Conservation (phyloP, 2,797 vertebrate species). For the Dicrostonyx torquatus region DNA sequence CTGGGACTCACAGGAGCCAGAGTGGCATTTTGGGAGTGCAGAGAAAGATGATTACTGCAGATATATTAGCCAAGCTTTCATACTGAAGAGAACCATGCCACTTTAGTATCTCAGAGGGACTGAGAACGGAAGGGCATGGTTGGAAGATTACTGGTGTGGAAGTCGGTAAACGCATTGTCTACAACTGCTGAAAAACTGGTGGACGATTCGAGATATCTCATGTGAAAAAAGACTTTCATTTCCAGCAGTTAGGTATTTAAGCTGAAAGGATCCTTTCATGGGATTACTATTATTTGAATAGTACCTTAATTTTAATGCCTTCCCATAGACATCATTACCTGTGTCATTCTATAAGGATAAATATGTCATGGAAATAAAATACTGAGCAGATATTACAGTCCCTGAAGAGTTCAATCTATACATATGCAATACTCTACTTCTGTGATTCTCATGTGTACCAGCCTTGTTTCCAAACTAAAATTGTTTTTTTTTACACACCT, state of each 20-base stretch:
- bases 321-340: neutral
- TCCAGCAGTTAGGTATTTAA: constrained; percentile 19
- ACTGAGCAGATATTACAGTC: neutral
- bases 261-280: neutral
- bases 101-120: neutral
- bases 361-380: constrained; percentile 1
- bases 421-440: neutral
- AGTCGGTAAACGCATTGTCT: neutral
- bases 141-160: neutral
- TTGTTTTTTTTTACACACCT: neutral
- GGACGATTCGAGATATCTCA: neutral
- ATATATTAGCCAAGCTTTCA: neutral
- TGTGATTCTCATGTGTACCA: neutral
- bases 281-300: constrained; percentile 21
- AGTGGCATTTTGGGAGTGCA: neutral
- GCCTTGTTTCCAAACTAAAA: neutral
- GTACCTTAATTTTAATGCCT: constrained; percentile 32
- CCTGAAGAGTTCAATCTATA: neutral
- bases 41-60: neutral
- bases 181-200: neutral
- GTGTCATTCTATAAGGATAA: neutral
- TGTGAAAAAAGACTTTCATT: neutral
- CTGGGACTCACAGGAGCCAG: neutral
- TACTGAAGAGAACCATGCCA: neutral
- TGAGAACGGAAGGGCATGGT: neutral